Base-by-base conservation (phyloP, 2,797 vertebrate species). In the Echiichthys vipera region DNA sequence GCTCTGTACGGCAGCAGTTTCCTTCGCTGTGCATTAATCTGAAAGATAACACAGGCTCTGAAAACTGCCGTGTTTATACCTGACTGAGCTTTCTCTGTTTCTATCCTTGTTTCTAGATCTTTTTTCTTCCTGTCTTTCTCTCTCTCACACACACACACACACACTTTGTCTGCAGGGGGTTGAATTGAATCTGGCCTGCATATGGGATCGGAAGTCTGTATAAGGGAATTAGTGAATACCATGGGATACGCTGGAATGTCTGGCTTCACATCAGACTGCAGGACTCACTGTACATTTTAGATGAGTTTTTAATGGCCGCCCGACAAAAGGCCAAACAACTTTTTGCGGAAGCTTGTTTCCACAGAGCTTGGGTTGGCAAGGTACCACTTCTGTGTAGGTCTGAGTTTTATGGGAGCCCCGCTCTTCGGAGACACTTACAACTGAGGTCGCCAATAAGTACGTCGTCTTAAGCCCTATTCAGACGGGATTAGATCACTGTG, bases 121-220 rank as follows among this genome's bases (percentile, higher is more conserved):
- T 15, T 36, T 54, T 53, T 54, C 5, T 25, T n/a, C 67, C 22
- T 56, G 55, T 61, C 8, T 57, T 49, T 55, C 36, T 68, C 42
- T 46, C 43, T 64, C 59, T 54, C 66, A 32, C 49, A 55, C 43
- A 40, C 58, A 46, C 30, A 50, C 55, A 57, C 56, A 39, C 39
- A 49, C 74, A 40, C 68, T 29, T 54, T 7, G 59, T 82, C 81
- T 72, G 87, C 71, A 2, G 81, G 86, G 74, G 79, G 72, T 46
- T 51, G 46, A 24, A 56, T 65, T 74, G 56, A 80, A 82, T 80
- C 84, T 88, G 84, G 82, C 67, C 6, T 9, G 37, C 69, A 65
- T 62, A 72, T 74, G 71, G 51, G 37, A 68, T 86, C 68, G 71
- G 89, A 91, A 85, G 81, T 86, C 75, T 83, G 79, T 81, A 54